Conservation (phyloP, 2,113 vertebrate genomes). For the Oryzias woworae region DNA sequence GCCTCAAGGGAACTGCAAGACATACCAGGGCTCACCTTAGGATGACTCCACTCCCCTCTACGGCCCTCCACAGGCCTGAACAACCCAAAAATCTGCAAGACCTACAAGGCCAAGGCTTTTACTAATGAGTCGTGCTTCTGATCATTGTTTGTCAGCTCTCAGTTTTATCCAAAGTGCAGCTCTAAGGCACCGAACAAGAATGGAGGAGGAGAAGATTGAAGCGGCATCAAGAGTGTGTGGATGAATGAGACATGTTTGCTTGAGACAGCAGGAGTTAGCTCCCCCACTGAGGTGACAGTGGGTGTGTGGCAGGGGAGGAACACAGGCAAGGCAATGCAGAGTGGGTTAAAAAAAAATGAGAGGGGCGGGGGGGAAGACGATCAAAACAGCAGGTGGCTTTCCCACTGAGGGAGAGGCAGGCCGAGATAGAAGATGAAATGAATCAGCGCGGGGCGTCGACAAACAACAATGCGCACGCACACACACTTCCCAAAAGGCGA, state of each 20-base stretch:
- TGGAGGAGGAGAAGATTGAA: constrained; percentile 51
- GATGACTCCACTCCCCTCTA: no score
- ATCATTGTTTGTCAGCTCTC: constrained; percentile 28
- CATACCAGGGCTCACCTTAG: no score
- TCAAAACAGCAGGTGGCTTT: constrained; percentile 64
- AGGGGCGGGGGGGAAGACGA: constrained; percentile 38
- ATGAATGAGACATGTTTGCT: constrained; percentile 29
- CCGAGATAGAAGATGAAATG: constrained; percentile 10
- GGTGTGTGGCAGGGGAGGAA: constrained; percentile 31
- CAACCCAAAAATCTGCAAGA: no score
- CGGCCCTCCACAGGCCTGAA: no score
- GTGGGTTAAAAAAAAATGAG: neutral
- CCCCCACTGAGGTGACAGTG: constrained; percentile 22
- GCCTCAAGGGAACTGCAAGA: no score
- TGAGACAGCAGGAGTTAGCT: constrained; percentile 21
- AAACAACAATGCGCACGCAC: constrained; percentile 34
- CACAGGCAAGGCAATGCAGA: constrained; percentile 19
- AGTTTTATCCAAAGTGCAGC: constrained; percentile 45
- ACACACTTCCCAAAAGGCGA: constrained; percentile 22
- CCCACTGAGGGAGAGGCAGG: constrained; percentile 30
- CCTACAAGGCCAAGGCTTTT: no score
- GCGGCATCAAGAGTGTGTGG: constrained; percentile 38
- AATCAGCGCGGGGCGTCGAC: constrained; percentile 28
- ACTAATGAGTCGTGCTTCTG: neutral
- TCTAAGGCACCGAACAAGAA: constrained; percentile 46